Conservation (phyloP, 2,888 invertebrate species). For the Catocala sponsa region DNA sequence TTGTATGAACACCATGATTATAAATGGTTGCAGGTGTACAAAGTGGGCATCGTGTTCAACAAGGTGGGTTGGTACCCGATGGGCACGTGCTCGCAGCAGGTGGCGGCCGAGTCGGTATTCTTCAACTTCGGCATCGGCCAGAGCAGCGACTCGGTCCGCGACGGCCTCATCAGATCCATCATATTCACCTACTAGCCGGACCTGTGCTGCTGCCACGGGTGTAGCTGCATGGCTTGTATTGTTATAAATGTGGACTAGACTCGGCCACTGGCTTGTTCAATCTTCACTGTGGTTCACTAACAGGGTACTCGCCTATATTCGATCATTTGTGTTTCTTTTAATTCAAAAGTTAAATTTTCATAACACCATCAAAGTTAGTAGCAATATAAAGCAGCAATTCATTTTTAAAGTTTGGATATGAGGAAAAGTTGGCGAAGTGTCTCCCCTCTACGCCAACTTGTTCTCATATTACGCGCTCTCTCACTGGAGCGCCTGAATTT, state of each 20-base stretch:
- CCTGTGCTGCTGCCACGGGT: neutral
- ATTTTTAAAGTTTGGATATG: too few species aligned
- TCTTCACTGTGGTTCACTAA: neutral
- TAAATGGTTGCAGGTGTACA: slow-evolving; percentile 88
- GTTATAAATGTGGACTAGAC: slow-evolving; percentile 5
- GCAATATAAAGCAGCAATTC: too few species aligned
- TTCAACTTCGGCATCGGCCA: slow-evolving; percentile 93
- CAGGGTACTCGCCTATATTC: too few species aligned
- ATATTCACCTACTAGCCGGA: slow-evolving; percentile 89
- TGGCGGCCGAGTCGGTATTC: slow-evolving; percentile 91
- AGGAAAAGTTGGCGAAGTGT: too few species aligned
- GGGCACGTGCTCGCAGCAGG: slow-evolving; percentile 91
- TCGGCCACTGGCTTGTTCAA: neutral
- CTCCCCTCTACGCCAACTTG: too few species aligned
- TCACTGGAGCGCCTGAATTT: too few species aligned
- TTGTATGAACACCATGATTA: slow-evolving; percentile 64
- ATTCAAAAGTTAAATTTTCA: too few species aligned
- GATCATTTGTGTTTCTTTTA: too few species aligned
- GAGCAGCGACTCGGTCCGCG: slow-evolving; percentile 91
- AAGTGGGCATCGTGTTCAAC: slow-evolving; percentile 94
- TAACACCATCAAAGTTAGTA: too few species aligned
- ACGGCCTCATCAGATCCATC: slow-evolving; percentile 93
- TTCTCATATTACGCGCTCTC: too few species aligned
- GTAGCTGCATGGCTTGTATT: neutral
- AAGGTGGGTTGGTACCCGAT: slow-evolving; percentile 94